Percentiles rank a stretch among this genome's conserved stretches.
Conservation (phyloP, 2,888 invertebrate genomes). For the Aleiodes testaceus region DNA sequence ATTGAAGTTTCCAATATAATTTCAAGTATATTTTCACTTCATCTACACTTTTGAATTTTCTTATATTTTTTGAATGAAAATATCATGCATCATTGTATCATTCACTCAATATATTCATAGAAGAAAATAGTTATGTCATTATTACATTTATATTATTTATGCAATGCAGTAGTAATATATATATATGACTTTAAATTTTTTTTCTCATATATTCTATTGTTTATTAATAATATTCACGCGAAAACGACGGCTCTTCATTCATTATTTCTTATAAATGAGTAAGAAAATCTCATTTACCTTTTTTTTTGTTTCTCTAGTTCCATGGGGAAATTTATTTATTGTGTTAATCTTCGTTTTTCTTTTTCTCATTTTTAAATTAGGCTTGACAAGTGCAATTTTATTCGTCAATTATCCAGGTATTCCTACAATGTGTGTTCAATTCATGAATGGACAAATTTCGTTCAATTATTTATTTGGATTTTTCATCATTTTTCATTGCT, state of each 20-base stretch:
- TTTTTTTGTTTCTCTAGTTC: conserved; percentile 4
- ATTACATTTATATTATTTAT: conserved; percentile 60
- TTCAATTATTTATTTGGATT: conserved; percentile 29
- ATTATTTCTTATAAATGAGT: conserved; percentile 38
- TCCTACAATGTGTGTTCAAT: neutral
- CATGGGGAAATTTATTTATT: conserved; percentile 21
- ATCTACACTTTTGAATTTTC: conserved; percentile 52
- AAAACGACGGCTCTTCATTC: conserved; percentile 59
- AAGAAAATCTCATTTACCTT: conserved; percentile 13
- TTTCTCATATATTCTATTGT: conserved; percentile 55
- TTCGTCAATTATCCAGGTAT: conserved; percentile 22
- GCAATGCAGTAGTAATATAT: conserved; percentile 58
- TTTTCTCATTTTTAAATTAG: conserved; percentile 34
- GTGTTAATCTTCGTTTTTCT: conserved; percentile 33
- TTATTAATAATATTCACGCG: conserved; percentile 60
- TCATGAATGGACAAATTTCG: conserved; percentile 29
- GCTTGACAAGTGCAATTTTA: conserved; percentile 33
- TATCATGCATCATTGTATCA: conserved; percentile 51
- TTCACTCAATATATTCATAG: conserved; percentile 68
- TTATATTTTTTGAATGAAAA: conserved; percentile 51
- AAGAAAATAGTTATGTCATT: conserved; percentile 67
- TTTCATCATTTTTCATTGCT: conserved; percentile 18
- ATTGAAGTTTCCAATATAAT: conserved; percentile 49
- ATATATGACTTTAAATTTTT: conserved; percentile 50
- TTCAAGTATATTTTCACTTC: conserved; percentile 52